A percentile compares a stretch with the other conserved stretches of the same genome.
These are phyloP conservation scores for Salvator merianae DNA, from an alignment of 2,113 vertebrate genomes.

Conservation along the genomic window DNA sequence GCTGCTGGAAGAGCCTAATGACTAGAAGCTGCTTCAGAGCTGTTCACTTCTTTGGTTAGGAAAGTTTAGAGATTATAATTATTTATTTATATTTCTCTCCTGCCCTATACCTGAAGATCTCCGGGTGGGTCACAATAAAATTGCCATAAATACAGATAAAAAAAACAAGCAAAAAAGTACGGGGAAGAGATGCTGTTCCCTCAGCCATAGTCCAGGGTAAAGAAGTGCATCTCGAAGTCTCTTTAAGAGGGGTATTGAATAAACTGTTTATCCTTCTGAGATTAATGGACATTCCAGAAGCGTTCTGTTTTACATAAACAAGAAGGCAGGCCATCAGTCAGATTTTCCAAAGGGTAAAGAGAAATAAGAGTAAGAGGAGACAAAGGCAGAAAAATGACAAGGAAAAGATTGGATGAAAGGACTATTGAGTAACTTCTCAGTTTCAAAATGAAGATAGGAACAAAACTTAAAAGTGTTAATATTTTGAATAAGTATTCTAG, in stretches of 20 bases:
- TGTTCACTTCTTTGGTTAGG: background rate
- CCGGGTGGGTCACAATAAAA: no score
- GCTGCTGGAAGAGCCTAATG: background rate
- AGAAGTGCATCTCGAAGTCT: background rate
- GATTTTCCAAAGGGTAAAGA: constrained; percentile 1
- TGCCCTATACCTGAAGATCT: no score
- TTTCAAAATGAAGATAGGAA: background rate
- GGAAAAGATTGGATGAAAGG: background rate
- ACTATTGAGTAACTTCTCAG: background rate
- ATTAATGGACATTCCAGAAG: constrained; percentile 8
- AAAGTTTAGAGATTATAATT: background rate
- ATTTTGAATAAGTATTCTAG: background rate
- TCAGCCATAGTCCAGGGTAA: background rate
- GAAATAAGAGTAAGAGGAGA: background rate
- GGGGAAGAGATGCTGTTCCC: no score
- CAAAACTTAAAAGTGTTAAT: background rate
- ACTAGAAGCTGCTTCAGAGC: background rate
- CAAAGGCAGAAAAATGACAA: background rate
- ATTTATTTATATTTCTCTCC: no score
- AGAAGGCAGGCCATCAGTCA: background rate
- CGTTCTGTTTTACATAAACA: constrained; percentile 16
- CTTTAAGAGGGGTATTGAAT: constrained; percentile 1
- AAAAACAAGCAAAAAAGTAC: no score
- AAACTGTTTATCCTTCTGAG: constrained; percentile 15
- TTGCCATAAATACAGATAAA: no score